Base-by-base conservation (phyloP, 2,113 vertebrate genomes). In the Dipodomys ordii region DNA sequence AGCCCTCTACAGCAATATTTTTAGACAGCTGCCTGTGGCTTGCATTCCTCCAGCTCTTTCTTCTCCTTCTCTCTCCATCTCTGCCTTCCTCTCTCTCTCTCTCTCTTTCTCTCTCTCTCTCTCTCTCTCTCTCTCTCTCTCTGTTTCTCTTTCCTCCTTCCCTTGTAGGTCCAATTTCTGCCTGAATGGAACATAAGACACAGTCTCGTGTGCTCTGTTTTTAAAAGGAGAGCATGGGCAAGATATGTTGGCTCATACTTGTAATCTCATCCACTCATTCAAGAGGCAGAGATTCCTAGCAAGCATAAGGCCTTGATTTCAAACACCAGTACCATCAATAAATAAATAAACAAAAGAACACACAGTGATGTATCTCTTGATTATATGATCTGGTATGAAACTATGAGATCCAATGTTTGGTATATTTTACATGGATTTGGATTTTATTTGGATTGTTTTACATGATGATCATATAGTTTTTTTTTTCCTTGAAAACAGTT, bases 321-420 rank as follows among this genome's bases (percentile, higher is more conserved):
- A 49, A 49, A 49, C 49, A 9, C 49, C 49, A 49, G 49, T 49
- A 49, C 49, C 49, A 49, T 7, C 39, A 39, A 62, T 19, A 62
- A 62, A 62, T 19, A 62, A 62, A 62, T 19, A 62, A 16, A 19
- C 49, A 62, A 22, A 28, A 91, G 16, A 79, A 90, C 23, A 87
- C 18, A 87, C 35, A 60, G 22, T 94, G 30, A 77, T 64, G 15
- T 79, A 32, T 78, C 30, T 86, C 53, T 94, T 91, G 53, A 68
- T 4, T 72, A 16, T 84, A 80, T 74, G 10, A 65, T 80, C 49
- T 91, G 30, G 27, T 91, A 89, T 39, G 39, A 39, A 39, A 39
- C 16, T 74, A 25, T 39, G 27, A 86, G 96, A 91, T 25, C 7
- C 44, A 95, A 39, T 76, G 32, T 46, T 93, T 72, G 1, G 4